A percentile compares a stretch with the other conserved stretches of the same genome.
phyloP scores from a whole-genome alignment of 2,797 vertebrate genomes.

The Poeciliopsis presidionis region DNA sequence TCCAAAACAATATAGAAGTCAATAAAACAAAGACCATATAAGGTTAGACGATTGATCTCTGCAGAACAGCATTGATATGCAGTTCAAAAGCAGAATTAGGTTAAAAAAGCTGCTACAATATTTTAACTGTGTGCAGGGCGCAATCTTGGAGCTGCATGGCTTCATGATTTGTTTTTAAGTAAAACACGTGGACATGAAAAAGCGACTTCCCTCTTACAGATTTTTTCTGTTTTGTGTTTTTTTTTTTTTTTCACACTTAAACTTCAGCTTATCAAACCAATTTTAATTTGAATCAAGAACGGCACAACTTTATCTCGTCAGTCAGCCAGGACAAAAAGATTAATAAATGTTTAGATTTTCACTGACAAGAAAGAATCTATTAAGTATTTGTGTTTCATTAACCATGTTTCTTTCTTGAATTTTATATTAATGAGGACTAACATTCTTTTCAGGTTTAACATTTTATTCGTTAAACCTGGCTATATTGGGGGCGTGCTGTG shows the following conservation, averaged over 20 bases:
- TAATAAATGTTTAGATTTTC: no score
- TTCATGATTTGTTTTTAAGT: not conserved
- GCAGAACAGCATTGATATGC: not conserved
- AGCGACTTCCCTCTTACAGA: not conserved
- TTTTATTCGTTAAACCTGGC: not conserved
- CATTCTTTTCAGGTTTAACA: no score
- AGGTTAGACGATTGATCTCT: not conserved
- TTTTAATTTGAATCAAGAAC: not conserved
- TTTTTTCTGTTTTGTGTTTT: not conserved
- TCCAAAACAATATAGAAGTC: not conserved
- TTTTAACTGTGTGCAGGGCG: not conserved
- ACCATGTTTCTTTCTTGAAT: no score
- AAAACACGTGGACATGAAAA: not conserved
- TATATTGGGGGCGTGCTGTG: no score
- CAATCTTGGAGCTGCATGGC: not conserved
- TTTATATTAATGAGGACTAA: no score
- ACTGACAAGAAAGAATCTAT: no score
- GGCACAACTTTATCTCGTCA: no score
- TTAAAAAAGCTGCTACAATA: not conserved
- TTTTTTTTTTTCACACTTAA: not conserved
- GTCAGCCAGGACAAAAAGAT: no score
- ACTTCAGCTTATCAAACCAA: not conserved
- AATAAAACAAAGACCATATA: not conserved
- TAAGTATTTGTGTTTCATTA: no score
- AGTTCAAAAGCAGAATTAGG: not conserved